These are phyloP conservation scores for Flexamia atlantica DNA, from an alignment of 2,888 invertebrate species.

Conservation along the genomic window DNA sequence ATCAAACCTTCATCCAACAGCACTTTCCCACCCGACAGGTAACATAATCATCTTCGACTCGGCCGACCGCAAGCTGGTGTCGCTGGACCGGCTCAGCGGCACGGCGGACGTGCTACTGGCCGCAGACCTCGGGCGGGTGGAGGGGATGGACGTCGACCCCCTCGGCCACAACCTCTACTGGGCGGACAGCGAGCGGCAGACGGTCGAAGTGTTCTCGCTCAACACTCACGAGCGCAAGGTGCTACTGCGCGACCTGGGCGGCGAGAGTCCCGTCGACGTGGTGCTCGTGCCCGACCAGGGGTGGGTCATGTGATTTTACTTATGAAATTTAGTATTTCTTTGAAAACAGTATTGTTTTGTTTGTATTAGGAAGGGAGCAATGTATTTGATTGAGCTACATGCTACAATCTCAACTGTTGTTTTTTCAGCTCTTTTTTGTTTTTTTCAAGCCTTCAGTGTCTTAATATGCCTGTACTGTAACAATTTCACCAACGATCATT, in stretches of 20 bases:
- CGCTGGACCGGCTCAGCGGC: conserved; percentile 73
- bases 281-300: conserved; percentile 82
- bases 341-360: no score
- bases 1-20: no score
- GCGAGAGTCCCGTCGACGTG: conserved; percentile 83
- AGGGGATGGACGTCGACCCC: conserved; percentile 82
- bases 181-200: conserved; percentile 80
- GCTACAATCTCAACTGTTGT: no score
- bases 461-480: no score
- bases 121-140: conserved; percentile 76
- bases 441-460: no score
- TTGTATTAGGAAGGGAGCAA: no score
- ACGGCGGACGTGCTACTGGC: conserved; percentile 72
- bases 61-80: conserved; percentile 74
- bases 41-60: conserved; percentile 76
- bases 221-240: conserved; percentile 79
- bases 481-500: no score
- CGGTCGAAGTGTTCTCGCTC: conserved; percentile 83
- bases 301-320: conserved; percentile 75
- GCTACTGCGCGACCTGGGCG: conserved; percentile 78
- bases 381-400: no score
- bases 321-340: no score
- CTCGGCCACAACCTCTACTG: conserved; percentile 86
- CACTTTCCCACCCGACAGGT: conserved; percentile 65
- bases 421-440: no score